Percentiles rank a stretch among this genome's conserved stretches.
These are phyloP conservation scores for Ectropis crepuscularia DNA, from an alignment of 2,888 invertebrate species.

Conservation along the genomic window DNA sequence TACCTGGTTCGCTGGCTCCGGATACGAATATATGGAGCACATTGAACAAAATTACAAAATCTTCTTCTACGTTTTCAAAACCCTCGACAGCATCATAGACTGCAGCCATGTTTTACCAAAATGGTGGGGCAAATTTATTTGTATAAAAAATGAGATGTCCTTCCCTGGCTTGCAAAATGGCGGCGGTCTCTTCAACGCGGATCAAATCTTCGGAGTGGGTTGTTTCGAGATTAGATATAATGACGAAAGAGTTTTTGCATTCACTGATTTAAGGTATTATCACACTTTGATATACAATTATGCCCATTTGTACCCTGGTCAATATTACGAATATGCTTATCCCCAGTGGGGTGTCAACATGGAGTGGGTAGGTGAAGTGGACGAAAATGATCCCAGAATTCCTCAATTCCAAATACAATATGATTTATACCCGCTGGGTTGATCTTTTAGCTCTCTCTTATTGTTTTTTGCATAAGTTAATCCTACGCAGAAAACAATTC, in stretches of 20 bases:
- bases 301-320: conserved; percentile 44
- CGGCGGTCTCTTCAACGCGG: conserved; percentile 45
- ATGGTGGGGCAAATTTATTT: conserved; percentile 69
- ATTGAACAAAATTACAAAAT: conserved; percentile 63
- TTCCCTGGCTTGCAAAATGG: conserved; percentile 60
- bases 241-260: conserved; percentile 59
- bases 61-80: conserved; percentile 32
- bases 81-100: conserved; percentile 41
- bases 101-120: conserved; percentile 63
- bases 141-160: conserved; percentile 47
- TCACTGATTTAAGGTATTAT: conserved; percentile 67
- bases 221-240: conserved; percentile 69
- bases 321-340: conserved; percentile 69
- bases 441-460: conserved; percentile 2
- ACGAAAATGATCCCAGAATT: conserved; percentile 29
- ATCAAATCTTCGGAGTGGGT: conserved; percentile 50
- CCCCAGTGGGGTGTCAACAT: conserved; percentile 53
- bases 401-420: conserved; percentile 22
- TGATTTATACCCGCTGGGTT: conserved; percentile 44
- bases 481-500: too few species aligned
- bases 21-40: conserved; percentile 54
- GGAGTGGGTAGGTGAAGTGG: conserved; percentile 6
- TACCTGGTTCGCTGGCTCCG: conserved; percentile 54
- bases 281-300: conserved; percentile 40
- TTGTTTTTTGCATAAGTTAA: too few species aligned